Conservation (phyloP, 30 jellyfish, hydroid and myxozoan genomes). For the Sanderia malayensis region DNA sequence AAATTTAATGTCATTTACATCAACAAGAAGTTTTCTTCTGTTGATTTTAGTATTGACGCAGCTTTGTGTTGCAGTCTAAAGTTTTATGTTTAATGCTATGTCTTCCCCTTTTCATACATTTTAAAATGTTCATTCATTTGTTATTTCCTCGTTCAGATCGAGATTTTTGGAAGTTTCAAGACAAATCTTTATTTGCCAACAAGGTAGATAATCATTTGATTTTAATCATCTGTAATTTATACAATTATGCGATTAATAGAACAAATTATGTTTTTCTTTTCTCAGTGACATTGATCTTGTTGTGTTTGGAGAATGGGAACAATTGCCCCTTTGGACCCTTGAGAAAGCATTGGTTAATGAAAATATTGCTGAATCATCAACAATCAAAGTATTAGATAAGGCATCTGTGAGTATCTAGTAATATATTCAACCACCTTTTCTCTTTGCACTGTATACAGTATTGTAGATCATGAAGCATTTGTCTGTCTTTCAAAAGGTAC, state of each 20-base stretch:
- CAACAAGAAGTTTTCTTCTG: too few species aligned
- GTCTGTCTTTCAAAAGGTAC: too few species aligned
- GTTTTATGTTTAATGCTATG: too few species aligned
- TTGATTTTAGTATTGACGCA: too few species aligned
- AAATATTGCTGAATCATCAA: slow-evolving; percentile 79
- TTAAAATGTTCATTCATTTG: too few species aligned
- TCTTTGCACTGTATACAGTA: too few species aligned
- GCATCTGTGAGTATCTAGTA: slow-evolving; percentile 90
- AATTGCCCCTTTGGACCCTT: slow-evolving; percentile 75
- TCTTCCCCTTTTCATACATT: too few species aligned
- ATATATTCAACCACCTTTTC: too few species aligned
- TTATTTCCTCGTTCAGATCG: slow-evolving; percentile 53
- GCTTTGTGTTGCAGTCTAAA: too few species aligned
- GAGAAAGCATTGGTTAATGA: slow-evolving; percentile 77
- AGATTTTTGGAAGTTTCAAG: slow-evolving; percentile 90
- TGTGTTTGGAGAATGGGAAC: slow-evolving; percentile 94
- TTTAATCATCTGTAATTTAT: too few species aligned
- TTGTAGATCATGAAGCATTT: too few species aligned
- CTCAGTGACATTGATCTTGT: slow-evolving; percentile 95
- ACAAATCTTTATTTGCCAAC: slow-evolving; percentile 89
- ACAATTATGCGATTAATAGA: too few species aligned
- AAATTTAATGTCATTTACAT: neutral
- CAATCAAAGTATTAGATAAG: slow-evolving; percentile 87
- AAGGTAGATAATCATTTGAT: slow-evolving; percentile 56
- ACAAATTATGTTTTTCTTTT: neutral